These are phyloP conservation scores for Archilochus colubris DNA, from an alignment of 2,113 vertebrate species.

Conservation along the genomic window DNA sequence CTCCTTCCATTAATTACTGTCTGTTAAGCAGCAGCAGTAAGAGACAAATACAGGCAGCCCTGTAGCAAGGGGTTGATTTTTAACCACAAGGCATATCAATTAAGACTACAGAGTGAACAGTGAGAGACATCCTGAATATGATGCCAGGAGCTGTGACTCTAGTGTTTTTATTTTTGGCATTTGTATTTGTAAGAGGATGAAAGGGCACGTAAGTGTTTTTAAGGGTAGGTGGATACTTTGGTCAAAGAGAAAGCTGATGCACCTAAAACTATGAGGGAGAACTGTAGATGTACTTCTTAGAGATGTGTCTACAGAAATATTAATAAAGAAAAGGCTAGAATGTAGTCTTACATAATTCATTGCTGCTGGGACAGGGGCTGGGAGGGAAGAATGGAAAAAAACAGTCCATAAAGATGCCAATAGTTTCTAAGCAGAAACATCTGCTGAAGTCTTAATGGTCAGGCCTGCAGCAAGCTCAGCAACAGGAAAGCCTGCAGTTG, in stretches of 20 bases:
- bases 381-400: slow-evolving; percentile 83
- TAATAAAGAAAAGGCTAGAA: slow-evolving; percentile 67
- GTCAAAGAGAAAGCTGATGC: not conserved
- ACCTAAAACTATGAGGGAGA: not conserved
- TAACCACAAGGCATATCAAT: not conserved
- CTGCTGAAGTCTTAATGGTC: slow-evolving; percentile 78
- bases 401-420: slow-evolving; percentile 85
- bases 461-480: slow-evolving; percentile 79
- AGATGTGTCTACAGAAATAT: slow-evolving; percentile 23
- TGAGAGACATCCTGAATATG: not conserved
- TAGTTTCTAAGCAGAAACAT: slow-evolving; percentile 84
- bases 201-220: not conserved
- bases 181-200: not conserved
- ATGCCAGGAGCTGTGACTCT: not conserved
- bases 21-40: not conserved
- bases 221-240: not conserved
- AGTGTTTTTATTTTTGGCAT: not conserved
- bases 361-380: slow-evolving; percentile 75
- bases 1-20: not conserved
- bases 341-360: slow-evolving; percentile 74
- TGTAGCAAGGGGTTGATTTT: not conserved
- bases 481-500: slow-evolving; percentile 77
- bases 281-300: not conserved
- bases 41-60: not conserved
- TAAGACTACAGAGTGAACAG: not conserved